These are phyloP conservation scores for Zalophus californianus DNA, from an alignment of 2,797 vertebrate genomes.

Conservation along the genomic window DNA sequence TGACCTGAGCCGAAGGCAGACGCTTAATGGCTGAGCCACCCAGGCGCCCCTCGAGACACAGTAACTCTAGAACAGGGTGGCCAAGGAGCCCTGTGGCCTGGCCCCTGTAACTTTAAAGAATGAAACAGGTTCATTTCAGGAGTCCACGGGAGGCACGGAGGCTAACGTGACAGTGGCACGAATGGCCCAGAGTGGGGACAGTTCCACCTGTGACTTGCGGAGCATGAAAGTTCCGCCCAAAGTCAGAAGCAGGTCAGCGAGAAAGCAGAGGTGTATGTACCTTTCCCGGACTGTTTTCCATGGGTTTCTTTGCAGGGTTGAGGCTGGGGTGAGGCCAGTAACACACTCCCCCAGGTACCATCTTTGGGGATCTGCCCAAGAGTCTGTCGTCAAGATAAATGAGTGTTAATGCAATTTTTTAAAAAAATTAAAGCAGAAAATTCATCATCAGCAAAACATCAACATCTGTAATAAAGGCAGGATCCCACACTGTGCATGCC, in stretches of 20 bases:
- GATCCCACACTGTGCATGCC: no score
- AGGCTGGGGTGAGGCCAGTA: neutral
- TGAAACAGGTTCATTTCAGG: neutral
- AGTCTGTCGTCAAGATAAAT: neutral
- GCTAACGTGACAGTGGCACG: fast-evolving
- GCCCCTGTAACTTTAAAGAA: neutral
- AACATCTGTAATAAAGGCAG: neutral
- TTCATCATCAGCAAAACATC: neutral
- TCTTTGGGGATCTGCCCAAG: neutral
- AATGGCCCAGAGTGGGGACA: fast-evolving
- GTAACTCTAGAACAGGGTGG: neutral
- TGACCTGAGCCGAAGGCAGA: no score
- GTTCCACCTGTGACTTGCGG: fast-evolving
- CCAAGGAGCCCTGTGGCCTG: neutral
- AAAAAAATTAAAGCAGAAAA: neutral
- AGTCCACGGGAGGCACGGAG: neutral
- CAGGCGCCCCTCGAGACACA: no score
- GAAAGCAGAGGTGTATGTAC: fast-evolving
- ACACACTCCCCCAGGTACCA: fast-evolving
- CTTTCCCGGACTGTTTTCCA: neutral
- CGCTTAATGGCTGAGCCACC: no score
- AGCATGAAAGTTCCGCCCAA: neutral
- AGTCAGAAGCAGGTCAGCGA: neutral
- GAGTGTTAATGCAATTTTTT: neutral
- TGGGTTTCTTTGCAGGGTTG: neutral